These are phyloP conservation scores for Diglossa cyanea DNA, from an alignment of 2,797 vertebrate genomes.

Conservation along the genomic window DNA sequence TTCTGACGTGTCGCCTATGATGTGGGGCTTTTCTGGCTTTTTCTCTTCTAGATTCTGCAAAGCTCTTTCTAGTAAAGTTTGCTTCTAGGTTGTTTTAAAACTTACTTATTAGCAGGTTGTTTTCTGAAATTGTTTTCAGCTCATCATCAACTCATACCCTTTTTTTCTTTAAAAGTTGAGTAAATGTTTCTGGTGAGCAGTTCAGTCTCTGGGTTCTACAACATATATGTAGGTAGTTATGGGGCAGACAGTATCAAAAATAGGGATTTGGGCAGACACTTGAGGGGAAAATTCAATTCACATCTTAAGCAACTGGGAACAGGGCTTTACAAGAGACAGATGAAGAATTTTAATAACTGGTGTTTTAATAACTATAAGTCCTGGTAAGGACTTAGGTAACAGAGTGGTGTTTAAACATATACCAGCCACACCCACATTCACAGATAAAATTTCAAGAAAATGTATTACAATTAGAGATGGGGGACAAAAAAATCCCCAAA, in stretches of 20 bases:
- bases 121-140: background rate
- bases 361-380: background rate
- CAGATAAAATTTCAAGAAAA: background rate
- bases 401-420: background rate
- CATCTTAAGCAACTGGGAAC: background rate
- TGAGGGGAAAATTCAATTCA: background rate
- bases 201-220: background rate
- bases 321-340: background rate
- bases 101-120: background rate
- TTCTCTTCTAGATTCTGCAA: background rate
- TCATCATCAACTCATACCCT: background rate
- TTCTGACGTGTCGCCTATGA: background rate
- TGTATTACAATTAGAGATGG: background rate
- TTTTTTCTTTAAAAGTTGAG: background rate
- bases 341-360: background rate
- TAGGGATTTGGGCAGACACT: background rate
- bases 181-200: background rate
- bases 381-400: background rate
- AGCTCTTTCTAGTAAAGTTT: background rate
- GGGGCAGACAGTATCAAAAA: background rate
- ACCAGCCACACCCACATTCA: background rate
- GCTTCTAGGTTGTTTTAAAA: background rate
- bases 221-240: background rate
- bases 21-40: background rate
- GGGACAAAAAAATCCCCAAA: fast-evolving